Base-by-base conservation (phyloP, 2,888 invertebrate species). In the Polyploca ridens region DNA sequence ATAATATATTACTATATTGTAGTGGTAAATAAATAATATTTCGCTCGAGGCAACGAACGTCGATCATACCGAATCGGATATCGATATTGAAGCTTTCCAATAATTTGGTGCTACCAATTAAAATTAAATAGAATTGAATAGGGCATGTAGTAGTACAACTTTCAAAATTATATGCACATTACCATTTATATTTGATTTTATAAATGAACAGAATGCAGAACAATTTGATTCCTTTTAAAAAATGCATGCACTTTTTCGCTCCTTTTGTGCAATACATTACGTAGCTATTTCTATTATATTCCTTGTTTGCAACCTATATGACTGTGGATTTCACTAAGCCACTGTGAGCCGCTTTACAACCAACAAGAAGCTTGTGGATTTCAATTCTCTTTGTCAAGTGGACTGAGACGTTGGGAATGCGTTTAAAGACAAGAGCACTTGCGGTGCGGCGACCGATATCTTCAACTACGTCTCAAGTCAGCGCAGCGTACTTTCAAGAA, bases 361-460 rank as follows among this genome's bases (percentile, higher is more conserved):
- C 80, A 81, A 81, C 82, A 82, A 86, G 85, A 76, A 78, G 80
- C 85, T 87, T 85, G 85, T 78, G 86, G 87, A 86, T 86, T 88
- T 87, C 86, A 85, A 85, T 86, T 87, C 82, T 81, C 84, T 86
- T 85, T 85, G 83, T 87, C 84, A 84, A 84, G 84, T 79, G 80
- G 76, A 75, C 83, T 76, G 81, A 83, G 83, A 82, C 81, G 81
- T 79, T 71, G 78, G 78, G 79, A 85, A 85, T 84, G 83, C 82
- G 81, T 87, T 84, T 82, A 85, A 76, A 84, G 76, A 82, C 79
- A 79, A 87, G 85, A 82, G 82, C 80, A 78, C 86, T 88, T 81
- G 82, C 70, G 73, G 73, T 81, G 82, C 70, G 72, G 73, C 73
- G 74, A 77, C 78, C 82, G 82, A 86, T 85, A 85, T 84, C 83